Conservation (phyloP, 2,797 vertebrate genomes). For the Ataeniobius toweri region DNA sequence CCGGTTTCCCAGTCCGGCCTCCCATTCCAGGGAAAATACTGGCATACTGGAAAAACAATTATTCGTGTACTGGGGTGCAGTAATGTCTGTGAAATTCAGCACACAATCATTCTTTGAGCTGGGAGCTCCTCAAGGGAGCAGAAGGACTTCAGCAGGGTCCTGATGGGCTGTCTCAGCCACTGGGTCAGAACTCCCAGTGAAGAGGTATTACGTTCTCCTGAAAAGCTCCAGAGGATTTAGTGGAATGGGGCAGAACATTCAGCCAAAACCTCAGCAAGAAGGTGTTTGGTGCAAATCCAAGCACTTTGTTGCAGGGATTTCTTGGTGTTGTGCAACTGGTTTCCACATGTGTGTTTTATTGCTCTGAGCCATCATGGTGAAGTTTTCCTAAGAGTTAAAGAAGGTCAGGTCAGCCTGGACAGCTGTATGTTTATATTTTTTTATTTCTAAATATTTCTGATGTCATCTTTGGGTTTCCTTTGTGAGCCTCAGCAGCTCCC, state of each 20-base stretch:
- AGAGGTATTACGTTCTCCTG: not conserved
- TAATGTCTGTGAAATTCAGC: constrained; percentile 2
- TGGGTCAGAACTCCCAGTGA: too few species aligned
- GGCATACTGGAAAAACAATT: constrained; percentile 40
- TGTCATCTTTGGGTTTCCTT: too few species aligned
- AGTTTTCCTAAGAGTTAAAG: not conserved
- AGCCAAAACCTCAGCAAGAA: not conserved
- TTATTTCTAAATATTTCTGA: not conserved
- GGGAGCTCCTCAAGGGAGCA: not conserved
- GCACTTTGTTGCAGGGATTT: not conserved
- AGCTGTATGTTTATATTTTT: not conserved
- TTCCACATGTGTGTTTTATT: not conserved
- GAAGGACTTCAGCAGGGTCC: not conserved
- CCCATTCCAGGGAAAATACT: constrained; percentile 33
- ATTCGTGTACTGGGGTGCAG: not conserved
- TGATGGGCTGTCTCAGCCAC: too few species aligned
- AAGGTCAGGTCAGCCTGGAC: not conserved
- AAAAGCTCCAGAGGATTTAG: not conserved
- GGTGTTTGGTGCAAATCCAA: constrained; percentile 7
- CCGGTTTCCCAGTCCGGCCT: constrained; percentile 20
- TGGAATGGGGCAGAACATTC: not conserved
- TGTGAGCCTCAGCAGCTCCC: not conserved
- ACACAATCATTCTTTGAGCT: not conserved
- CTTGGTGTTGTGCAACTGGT: not conserved
- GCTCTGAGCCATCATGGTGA: not conserved